Conservation (phyloP, 2,888 invertebrate species). For the Augochlorella aurata region DNA sequence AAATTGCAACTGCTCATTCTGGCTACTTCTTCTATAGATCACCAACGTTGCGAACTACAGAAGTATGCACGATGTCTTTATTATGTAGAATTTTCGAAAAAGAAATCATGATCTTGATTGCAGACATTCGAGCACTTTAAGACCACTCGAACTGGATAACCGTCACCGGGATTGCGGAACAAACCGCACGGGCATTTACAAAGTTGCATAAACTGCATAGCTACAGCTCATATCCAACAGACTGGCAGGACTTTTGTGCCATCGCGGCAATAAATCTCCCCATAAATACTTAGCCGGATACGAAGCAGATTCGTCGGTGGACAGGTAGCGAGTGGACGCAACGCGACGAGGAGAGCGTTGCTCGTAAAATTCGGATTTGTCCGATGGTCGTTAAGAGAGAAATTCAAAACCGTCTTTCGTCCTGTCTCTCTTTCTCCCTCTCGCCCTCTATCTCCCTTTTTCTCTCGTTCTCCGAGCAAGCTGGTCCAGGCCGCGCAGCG, state of each 20-base stretch:
- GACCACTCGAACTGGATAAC: not conserved
- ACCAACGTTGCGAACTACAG: too few species aligned
- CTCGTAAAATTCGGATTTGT: constrained; percentile 67
- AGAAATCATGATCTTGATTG: not conserved
- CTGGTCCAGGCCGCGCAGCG: constrained; percentile 23
- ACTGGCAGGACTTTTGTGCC: constrained; percentile 38
- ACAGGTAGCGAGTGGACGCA: constrained; percentile 45
- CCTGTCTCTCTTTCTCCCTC: constrained; percentile 17
- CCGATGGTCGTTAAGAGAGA: constrained; percentile 57
- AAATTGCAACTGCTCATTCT: too few species aligned
- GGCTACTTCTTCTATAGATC: too few species aligned
- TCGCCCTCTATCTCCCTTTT: not conserved
- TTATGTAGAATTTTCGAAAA: too few species aligned
- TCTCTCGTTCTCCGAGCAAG: constrained; percentile 28
- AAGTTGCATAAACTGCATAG: constrained; percentile 14
- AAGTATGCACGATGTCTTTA: too few species aligned
- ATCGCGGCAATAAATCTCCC: constrained; percentile 52
- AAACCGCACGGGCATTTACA: not conserved
- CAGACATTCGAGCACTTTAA: not conserved
- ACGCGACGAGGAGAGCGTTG: constrained; percentile 45
- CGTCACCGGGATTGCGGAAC: not conserved
- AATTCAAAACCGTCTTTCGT: constrained; percentile 57
- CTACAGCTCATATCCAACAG: not conserved
- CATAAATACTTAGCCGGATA: constrained; percentile 46
- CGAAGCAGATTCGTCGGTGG: constrained; percentile 41